phyloP scores from a whole-genome alignment of 1,140 invertebrate species.

The Nymphalis io region DNA sequence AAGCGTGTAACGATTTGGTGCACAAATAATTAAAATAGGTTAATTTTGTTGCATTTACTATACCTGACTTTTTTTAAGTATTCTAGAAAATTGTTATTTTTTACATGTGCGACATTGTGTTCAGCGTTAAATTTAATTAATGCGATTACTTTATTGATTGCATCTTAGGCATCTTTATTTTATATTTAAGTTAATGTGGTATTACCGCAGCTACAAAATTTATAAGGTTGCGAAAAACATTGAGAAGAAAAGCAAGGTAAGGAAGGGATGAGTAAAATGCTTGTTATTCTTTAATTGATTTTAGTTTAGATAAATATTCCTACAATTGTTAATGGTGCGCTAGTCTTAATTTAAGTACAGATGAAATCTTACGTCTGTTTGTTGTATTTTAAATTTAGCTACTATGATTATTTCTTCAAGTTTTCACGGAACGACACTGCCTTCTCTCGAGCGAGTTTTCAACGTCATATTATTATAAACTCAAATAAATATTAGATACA shows the following conservation, averaged over 20 bases:
- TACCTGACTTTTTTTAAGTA: slow-evolving; percentile 14
- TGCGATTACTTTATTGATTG: slow-evolving; percentile 3
- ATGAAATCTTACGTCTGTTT: slow-evolving; percentile 30
- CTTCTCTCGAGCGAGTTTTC: slow-evolving; percentile 21
- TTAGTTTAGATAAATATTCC: slow-evolving; percentile 31
- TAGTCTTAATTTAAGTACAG: slow-evolving; percentile 53
- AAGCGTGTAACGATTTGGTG: slow-evolving; percentile 41
- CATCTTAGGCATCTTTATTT: slow-evolving; percentile 10
- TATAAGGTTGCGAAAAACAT: background rate
- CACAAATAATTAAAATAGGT: slow-evolving; percentile 51
- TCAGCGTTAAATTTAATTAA: slow-evolving; percentile 16
- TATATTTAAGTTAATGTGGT: slow-evolving; percentile 24
- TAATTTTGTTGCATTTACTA: slow-evolving; percentile 68
- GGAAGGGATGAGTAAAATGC: background rate
- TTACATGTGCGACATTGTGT: slow-evolving; percentile 15
- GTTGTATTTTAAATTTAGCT: slow-evolving; percentile 5
- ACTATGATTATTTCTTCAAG: slow-evolving; percentile 2
- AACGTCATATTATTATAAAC: slow-evolving; percentile 1
- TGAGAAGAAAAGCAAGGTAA: background rate
- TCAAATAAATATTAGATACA: slow-evolving; percentile 11
- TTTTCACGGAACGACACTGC: slow-evolving; percentile 29
- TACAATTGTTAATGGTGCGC: slow-evolving; percentile 42
- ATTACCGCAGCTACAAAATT: slow-evolving; percentile 22
- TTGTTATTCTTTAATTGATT: slow-evolving; percentile 41
- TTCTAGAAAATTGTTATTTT: slow-evolving; percentile 2